Evolutionary conservation across 2,113 vertebrate genomes (phyloP).

Genomic region (Anolis sagrei): DNA sequence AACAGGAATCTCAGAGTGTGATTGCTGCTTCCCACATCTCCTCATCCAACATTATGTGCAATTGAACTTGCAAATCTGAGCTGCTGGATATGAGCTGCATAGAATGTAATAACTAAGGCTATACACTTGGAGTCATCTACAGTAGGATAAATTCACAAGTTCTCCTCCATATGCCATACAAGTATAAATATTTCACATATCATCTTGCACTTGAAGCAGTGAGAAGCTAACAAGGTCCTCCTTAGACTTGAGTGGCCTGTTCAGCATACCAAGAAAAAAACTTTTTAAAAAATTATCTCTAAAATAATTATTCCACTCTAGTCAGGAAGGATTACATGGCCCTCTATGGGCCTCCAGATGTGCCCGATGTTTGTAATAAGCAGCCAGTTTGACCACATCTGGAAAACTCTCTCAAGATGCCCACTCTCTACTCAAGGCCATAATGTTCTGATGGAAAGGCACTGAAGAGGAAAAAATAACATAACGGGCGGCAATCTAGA

Average conservation of each 20-base stretch:
- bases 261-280: not conserved
- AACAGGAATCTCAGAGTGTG: too few relatives aligned
- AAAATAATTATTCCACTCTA: too few relatives aligned
- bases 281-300: not conserved
- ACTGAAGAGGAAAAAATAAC: not conserved
- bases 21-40: too few relatives aligned
- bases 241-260: not conserved
- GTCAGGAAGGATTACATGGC: not conserved
- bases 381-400: not conserved
- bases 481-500: not conserved
- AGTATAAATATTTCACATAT: not conserved
- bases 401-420: not conserved
- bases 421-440: not conserved
- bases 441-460: not conserved
- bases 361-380: too few relatives aligned
- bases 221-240: not conserved
- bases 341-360: too few relatives aligned
- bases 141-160: not conserved
- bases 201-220: conserved; percentile 11
- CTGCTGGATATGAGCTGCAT: not conserved
- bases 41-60: too few relatives aligned
- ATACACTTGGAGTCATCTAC: not conserved
- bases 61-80: not conserved
- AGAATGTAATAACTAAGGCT: not conserved
- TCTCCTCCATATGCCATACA: not conserved